Base-by-base conservation (phyloP, 2,888 invertebrate species). In the Melanostoma mellinum region DNA sequence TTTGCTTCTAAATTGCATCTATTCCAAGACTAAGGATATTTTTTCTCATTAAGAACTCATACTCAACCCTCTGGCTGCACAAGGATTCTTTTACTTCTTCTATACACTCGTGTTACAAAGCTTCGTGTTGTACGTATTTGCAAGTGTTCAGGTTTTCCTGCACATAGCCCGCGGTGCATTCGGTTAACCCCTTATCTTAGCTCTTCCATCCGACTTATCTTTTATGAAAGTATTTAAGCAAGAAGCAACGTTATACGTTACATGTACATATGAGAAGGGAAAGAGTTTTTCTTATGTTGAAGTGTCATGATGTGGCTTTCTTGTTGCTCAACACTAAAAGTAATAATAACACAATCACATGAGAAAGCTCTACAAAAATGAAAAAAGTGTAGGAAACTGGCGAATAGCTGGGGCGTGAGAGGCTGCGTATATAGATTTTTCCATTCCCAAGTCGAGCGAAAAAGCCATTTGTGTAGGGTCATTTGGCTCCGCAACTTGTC, bases 301-400 rank as follows among this genome's bases (percentile, higher is more conserved):
- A 84, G 84, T 84, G 79, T 84, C 79, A 74, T 74, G 79, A 77
- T 77, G 77, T 73, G 77, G 77, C 65, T 74, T 79, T 78, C 79
- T 74, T 84, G 74, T 79, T 84, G 78, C 84, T 78, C 40, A 79
- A 79, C 74, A 71, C 60, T 69, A 74, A 74, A 65, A 74, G 60
- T 69, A 74, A 78, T 73, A 78, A 78, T 74, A 60, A 72, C 61
- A 67, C 61, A 72, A 75, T 55, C 58, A 61, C 20, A 81, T 53
- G 6, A 46, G 33, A 38, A 33, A 58, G 44, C 9, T 33, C 33
- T 38, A 40, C 36, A 71, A 3, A 3, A 30, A 58, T 46, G 33
- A 53, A 61, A 65, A 30, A n/a, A 65, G 3, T 52, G 53, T 71
- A 65, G 20, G 61, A 42, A 46, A 46, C 10, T 9, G 20, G 20